Conservation (phyloP, 2,888 invertebrate species). For the Zhengitettix transpicula region DNA sequence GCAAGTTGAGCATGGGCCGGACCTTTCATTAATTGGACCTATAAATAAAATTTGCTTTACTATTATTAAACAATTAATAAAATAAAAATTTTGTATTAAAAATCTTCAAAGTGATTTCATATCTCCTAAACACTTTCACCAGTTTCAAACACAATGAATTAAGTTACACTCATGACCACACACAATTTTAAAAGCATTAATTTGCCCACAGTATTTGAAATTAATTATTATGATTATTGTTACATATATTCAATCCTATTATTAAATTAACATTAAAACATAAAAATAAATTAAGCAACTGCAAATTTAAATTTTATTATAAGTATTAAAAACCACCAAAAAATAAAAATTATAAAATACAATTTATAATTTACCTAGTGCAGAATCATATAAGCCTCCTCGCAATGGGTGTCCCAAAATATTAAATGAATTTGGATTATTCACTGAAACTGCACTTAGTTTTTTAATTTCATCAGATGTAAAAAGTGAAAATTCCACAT, state of each 20-base stretch:
- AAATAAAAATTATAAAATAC: neutral
- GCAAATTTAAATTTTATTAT: neutral
- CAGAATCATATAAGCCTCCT: constrained; percentile 82
- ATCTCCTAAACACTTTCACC: no score
- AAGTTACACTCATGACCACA: no score
- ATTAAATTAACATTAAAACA: neutral
- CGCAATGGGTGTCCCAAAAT: constrained; percentile 60
- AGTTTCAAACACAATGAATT: no score
- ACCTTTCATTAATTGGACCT: constrained; percentile 41
- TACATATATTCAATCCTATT: no score
- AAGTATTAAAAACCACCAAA: neutral
- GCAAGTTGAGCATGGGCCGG: constrained; percentile 70
- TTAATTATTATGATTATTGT: no score
- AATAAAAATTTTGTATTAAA: constrained; percentile 3
- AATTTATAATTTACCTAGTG: constrained; percentile 39
- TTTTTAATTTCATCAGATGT: constrained; percentile 58
- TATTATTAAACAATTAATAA: neutral
- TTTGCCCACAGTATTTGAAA: no score
- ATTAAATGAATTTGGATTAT: constrained; percentile 65
- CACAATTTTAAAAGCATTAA: no score
- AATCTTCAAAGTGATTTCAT: neutral
- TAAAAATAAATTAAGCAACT: neutral
- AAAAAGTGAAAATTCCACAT: constrained; percentile 51
- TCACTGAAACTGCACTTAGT: constrained; percentile 66
- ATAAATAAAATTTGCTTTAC: neutral